Base-by-base conservation (phyloP, 2,113 vertebrate species). In the Numida meleagris region DNA sequence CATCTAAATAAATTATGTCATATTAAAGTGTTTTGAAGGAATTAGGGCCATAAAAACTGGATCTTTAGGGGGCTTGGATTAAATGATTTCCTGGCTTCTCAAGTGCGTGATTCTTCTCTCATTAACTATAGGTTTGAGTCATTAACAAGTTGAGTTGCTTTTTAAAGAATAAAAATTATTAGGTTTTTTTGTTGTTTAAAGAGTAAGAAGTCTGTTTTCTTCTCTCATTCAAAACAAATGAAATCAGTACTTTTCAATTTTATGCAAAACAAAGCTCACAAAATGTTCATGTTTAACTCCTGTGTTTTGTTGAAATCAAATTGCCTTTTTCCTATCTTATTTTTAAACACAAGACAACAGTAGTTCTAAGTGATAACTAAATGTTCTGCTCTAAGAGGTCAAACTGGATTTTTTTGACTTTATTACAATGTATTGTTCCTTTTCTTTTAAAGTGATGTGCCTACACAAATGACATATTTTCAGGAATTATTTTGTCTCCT, bases 1-100 rank as follows among this genome's bases (percentile, higher is more conserved):
- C 13, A 85, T 77, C 50, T 91, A 91, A 95, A 92, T 96, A 95
- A 93, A 96, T 85, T 89, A 96, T 85, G 68, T 80, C 71, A 94
- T 46, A 55, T 63, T 34, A 38, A 92, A 92, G 66, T 67, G 59
- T 87, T 96, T 94, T 82, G 81, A 79, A 67, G 58, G 84, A 91
- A 92, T 92, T 82, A 87, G 29, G 50, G 59, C 7, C 66, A 85
- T 93, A 94, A 96, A 93, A 92, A 87, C 89, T 87, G 84, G 53
- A 62, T 86, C 74, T 92, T 94, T 58, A 14, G 42, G 59, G 66
- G 58, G 27, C 59, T 87, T 15, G 45, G 19, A 87, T 95, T 89
- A 92, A 87, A 91, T 89, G 63, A 50, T 50, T 95, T 89, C 66
- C 34, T 74, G 29, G 12, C 13, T 87, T 92, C 53, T 51, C 82